Evolutionary conservation across 37 sponge, comb jelly and placozoan genomes (phyloP), one percentile per base, ranked within the genome.

Genomic region (Haliclona indistincta): DNA sequence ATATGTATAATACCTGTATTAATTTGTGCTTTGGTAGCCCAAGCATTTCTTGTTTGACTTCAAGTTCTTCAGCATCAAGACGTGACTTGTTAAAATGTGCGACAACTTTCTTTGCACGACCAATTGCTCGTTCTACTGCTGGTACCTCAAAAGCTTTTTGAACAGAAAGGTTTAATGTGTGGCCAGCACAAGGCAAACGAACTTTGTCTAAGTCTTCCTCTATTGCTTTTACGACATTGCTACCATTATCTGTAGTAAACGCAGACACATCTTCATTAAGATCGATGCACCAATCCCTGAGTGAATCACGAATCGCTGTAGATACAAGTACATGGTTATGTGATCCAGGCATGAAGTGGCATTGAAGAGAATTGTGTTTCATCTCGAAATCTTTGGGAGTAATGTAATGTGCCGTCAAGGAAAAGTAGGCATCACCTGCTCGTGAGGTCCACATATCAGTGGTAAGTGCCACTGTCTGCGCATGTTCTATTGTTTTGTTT

Each of bases 171-270:
- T 71, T 71, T 2, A 71, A 32, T 47, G 73, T 71, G 54, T 71
- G 73, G 30, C 73, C 73, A 54, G 55, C 55, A 52, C 73, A 71
- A 4, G 73, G 73, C 25, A 71, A 34, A 54, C 38, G 73, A 33
- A 47, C 13, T 19, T 43, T 44, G 5, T 70, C 29, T 20, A 70
- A 28, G 43, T 70, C 71, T 70, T 70, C 71, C 25, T 70, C 53
- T 10, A 70, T 51, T 70, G 71, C 10, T 44, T 70, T 70, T n/a
- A 47, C 71, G 25, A 70, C 25, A 70, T 70, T 45, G 23, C 71
- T 70, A 8, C 71, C 71, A 70, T 70, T 70, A 45, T 70, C 71
- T 19, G 71, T 70, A 22, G 53, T 45, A 22, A 44, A 70, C 6
- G 71, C 71, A 28, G 34, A 19, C 4, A 70, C 71, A 45, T 70